phyloP scores from a whole-genome alignment of 2,797 vertebrate genomes.

The Megaceryle alcyon region DNA sequence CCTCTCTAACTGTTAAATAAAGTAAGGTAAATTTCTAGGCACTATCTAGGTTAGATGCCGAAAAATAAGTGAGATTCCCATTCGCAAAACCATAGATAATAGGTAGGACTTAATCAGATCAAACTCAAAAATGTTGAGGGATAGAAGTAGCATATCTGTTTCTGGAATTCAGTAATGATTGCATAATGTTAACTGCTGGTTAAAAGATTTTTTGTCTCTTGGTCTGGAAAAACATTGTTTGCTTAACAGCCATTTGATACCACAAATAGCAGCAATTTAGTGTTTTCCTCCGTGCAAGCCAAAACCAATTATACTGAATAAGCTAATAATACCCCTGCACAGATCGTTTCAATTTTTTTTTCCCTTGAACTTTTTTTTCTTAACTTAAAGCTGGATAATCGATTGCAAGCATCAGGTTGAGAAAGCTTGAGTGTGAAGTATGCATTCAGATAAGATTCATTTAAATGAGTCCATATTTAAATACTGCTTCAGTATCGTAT shows the following conservation, averaged over 20 bases:
- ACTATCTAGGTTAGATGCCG: not conserved
- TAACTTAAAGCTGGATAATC: not conserved
- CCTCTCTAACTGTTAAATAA: not conserved
- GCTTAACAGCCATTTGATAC: slow-evolving; percentile 22
- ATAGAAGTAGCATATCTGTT: not conserved
- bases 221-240: slow-evolving; percentile 22
- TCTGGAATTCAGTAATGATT: not conserved
- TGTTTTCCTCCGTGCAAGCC: slow-evolving; percentile 18
- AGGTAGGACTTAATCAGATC: not conserved
- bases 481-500: not conserved
- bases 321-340: slow-evolving; percentile 13
- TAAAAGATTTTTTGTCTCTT: slow-evolving; percentile 2
- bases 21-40: not conserved
- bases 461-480: not conserved
- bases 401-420: not conserved
- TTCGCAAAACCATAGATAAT: not conserved
- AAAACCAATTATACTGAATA: not conserved
- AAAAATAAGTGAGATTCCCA: not conserved
- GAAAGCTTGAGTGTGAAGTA: not conserved
- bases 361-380: not conserved
- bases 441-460: not conserved
- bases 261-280: slow-evolving; percentile 4
- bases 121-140: not conserved
- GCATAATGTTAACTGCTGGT: not conserved
- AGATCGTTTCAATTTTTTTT: not conserved